phyloP scores from a whole-genome alignment of 2,113 vertebrate species.

The Tupaia chinensis region DNA sequence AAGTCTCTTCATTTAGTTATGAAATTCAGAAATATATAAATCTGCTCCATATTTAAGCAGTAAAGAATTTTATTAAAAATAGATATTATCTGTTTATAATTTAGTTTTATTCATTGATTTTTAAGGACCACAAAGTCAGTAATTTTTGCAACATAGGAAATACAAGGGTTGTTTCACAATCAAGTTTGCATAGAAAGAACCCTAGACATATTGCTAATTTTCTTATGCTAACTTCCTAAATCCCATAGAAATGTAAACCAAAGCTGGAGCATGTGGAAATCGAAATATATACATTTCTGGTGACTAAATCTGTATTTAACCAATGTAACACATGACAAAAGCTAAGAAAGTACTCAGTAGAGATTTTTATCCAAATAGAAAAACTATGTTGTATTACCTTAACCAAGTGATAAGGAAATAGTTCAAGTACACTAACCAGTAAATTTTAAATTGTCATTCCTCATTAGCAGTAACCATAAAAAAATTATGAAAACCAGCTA shows the following conservation, averaged over 20 bases:
- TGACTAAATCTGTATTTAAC: not conserved
- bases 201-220: not conserved
- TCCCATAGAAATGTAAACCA: conserved; percentile 43
- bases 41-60: not conserved
- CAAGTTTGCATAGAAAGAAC: conserved; percentile 28
- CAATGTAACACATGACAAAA: not conserved
- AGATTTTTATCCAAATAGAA: not conserved
- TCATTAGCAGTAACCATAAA: not conserved
- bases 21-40: conserved; percentile 39
- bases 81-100: conserved; percentile 33
- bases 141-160: not conserved
- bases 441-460: not conserved
- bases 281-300: not conserved
- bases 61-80: conserved; percentile 6
- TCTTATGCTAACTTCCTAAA: not conserved
- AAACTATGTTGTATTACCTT: not conserved
- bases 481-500: not conserved
- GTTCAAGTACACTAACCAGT: not conserved
- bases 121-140: not conserved
- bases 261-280: not conserved
- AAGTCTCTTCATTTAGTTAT: not conserved
- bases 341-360: not conserved
- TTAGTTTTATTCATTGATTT: conserved; percentile 54
- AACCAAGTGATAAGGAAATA: not conserved
- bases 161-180: not conserved